Percentiles rank a stretch among this genome's conserved stretches.
Conservation (phyloP, 2,113 vertebrate genomes). For the Rhea pennata region DNA sequence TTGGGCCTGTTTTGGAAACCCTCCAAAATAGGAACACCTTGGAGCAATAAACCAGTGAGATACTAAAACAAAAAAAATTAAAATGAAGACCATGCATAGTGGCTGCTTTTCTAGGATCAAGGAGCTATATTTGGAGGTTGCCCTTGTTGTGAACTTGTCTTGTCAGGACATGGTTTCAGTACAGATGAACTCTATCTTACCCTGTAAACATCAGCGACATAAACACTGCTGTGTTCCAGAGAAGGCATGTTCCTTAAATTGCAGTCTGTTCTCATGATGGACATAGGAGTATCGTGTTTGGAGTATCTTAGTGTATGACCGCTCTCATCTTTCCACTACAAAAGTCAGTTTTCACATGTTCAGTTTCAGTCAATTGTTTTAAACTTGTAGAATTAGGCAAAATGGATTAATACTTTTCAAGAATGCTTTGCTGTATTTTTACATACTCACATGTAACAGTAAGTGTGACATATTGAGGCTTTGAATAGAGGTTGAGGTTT, state of each 20-base stretch:
- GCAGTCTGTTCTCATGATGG: background rate
- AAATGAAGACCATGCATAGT: background rate
- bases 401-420: background rate
- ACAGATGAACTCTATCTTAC: background rate
- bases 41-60: background rate
- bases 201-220: background rate
- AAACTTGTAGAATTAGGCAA: background rate
- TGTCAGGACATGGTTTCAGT: accelerated
- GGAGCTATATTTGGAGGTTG: background rate
- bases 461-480: background rate
- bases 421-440: background rate
- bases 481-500: accelerated
- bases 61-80: background rate
- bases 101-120: background rate
- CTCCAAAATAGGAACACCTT: background rate
- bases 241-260: background rate
- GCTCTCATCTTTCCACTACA: background rate
- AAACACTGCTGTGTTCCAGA: background rate
- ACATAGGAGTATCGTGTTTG: background rate
- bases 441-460: too few relatives aligned
- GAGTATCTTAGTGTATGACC: background rate
- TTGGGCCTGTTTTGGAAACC: background rate
- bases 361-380: background rate
- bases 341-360: accelerated
- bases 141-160: background rate